These are phyloP conservation scores for Rallus limicola DNA, from an alignment of 2,113 vertebrate genomes.

Conservation along the genomic window DNA sequence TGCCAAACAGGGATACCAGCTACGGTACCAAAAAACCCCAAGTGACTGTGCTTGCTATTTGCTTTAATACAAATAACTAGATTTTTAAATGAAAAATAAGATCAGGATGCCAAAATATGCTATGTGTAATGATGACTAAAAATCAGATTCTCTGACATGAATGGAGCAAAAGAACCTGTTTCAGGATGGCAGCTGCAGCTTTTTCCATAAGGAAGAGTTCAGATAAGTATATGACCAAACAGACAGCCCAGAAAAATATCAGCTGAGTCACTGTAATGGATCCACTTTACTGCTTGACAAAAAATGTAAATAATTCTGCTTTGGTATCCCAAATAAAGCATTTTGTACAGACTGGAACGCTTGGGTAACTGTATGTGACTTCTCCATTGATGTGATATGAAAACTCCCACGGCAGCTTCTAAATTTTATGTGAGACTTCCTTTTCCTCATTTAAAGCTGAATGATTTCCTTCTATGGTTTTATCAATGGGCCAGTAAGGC, in stretches of 20 bases:
- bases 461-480: constrained; percentile 77
- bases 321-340: constrained; percentile 51
- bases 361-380: constrained; percentile 45
- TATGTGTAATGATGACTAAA: background rate
- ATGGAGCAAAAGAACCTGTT: background rate
- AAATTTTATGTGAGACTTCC: constrained; percentile 74
- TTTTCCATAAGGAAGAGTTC: background rate
- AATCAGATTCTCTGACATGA: background rate
- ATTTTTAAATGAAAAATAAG: background rate
- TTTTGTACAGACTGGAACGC: constrained; percentile 11
- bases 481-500: constrained; percentile 68
- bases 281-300: background rate
- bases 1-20: background rate
- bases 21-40: background rate
- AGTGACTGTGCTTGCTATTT: background rate
- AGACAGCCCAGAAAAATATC: background rate
- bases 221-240: background rate
- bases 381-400: constrained; percentile 58
- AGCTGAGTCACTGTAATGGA: background rate
- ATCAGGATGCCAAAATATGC: background rate
- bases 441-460: constrained; percentile 75
- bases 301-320: constrained; percentile 36
- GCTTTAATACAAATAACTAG: background rate
- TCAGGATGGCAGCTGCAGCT: background rate
- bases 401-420: constrained; percentile 62